Conservation (phyloP, 2,113 vertebrate species). For the Plestiodon gilberti region DNA sequence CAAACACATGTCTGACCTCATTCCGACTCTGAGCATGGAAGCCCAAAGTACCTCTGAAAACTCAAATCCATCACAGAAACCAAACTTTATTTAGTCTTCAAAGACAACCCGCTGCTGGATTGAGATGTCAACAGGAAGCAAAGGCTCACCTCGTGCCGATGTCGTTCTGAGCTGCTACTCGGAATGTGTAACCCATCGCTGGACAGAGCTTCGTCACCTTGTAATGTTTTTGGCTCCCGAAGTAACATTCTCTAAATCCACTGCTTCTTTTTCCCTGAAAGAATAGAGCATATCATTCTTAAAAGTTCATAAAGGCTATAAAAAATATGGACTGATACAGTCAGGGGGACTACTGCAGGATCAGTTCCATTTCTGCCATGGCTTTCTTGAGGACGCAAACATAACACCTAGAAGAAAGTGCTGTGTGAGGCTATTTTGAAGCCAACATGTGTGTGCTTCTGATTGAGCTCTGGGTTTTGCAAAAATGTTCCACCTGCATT, state of each 20-base stretch:
- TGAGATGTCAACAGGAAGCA: accelerated
- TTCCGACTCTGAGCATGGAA: not conserved
- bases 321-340: no score
- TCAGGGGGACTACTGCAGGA: not conserved
- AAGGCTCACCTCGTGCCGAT: constrained; percentile 88
- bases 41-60: not conserved
- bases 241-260: constrained; percentile 94
- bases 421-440: not conserved
- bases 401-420: not conserved
- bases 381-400: not conserved
- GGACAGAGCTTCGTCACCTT: constrained; percentile 94
- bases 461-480: not conserved
- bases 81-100: not conserved
- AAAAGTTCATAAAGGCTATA: not conserved
- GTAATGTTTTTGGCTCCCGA: constrained; percentile 94
- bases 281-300: constrained; percentile 16
- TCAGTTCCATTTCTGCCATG: not conserved
- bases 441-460: not conserved
- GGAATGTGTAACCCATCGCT: constrained; percentile 93
- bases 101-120: not conserved
- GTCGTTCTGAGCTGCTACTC: constrained; percentile 93
- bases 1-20: not conserved
- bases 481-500: no score
- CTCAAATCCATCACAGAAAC: no score
- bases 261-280: constrained; percentile 94